phyloP scores from a whole-genome alignment of 1,140 invertebrate genomes.

The Luehdorfia chinensis region DNA sequence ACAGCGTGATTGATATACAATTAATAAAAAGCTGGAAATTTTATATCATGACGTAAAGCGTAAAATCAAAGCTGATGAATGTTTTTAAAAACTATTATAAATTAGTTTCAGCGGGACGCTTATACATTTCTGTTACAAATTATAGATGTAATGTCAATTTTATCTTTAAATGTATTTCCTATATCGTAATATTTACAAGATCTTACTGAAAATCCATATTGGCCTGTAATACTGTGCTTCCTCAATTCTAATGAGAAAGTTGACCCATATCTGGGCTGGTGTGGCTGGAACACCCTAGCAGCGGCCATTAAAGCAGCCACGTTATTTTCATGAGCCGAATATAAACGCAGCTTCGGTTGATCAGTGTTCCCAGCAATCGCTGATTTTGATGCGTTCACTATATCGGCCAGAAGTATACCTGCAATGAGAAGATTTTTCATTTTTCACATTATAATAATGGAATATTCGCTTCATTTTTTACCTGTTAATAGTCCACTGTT shows the following conservation, averaged over 20 bases:
- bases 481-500: too few species aligned
- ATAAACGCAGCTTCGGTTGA: conserved; percentile 76
- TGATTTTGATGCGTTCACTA: conserved; percentile 70
- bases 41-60: conserved; percentile 5
- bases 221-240: conserved; percentile 26
- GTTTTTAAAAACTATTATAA: conserved; percentile 2
- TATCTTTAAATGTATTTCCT: too few species aligned
- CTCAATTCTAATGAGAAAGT: conserved; percentile 67
- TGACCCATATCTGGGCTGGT: conserved; percentile 77
- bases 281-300: conserved; percentile 79
- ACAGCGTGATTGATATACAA: too few species aligned
- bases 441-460: too few species aligned
- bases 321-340: conserved; percentile 84
- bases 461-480: too few species aligned
- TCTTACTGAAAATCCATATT: conserved; percentile 54
- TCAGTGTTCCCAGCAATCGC: conserved; percentile 49
- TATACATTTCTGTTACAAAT: too few species aligned
- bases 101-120: too few species aligned
- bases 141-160: too few species aligned
- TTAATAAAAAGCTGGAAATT: too few species aligned
- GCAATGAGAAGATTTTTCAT: too few species aligned
- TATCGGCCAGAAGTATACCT: conserved; percentile 78
- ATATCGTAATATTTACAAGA: too few species aligned
- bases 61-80: conserved; percentile 1
- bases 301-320: conserved; percentile 80